Base-by-base conservation (phyloP, 2,113 vertebrate genomes). In the Oryzias curvinotus region DNA sequence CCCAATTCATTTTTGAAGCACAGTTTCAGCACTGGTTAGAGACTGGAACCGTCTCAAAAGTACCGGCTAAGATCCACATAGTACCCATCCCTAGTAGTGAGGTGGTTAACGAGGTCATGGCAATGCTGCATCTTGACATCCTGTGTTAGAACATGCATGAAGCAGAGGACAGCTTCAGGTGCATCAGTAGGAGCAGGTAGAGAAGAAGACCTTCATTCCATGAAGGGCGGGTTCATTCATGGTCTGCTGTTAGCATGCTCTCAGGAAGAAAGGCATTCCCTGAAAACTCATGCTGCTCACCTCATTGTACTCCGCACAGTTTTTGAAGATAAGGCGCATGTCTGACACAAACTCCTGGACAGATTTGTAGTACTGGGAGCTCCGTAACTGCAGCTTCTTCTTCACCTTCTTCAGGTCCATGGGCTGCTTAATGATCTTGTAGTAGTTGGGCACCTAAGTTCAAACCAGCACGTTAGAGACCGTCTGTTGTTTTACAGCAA, bases 251-350 rank as follows among this genome's bases (percentile, higher is more conserved):
- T 36, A 36, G 36, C 36, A 36, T 36, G 36, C 10, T 36, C 36
- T 10, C 36, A 8, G 3, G 36, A 36, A 0, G 36, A 36, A 36
- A 36, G 36, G 36, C 36, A 36, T 36, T 36, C 36, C 36, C 36
- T 12, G 28, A 71, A 43, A 64, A 80, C 67, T 81, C 92, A 91
- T 91, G 90, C 89, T 75, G 94, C 96, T 93, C 96, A 99, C 97
- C 96, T 99, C 97, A 77, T 99, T 99, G 93, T 96, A 99, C 86
- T 94, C 94, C 88, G 96, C 96, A 93, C 97, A 99, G 93, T 99
- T 99, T 90, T 92, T 94, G 92, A 99, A 99, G 90, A 99, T 93
- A 84, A 98, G 88, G 52, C 97, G 93, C 65, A 99, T 94, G 21
- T 99, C 95, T 0, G 95, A 93, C 81, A 99, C 96, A 90, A 99